A percentile compares a stretch with the other conserved stretches of the same genome.
Conservation (phyloP, 2,888 invertebrate species). For the Xylophagus ater region DNA sequence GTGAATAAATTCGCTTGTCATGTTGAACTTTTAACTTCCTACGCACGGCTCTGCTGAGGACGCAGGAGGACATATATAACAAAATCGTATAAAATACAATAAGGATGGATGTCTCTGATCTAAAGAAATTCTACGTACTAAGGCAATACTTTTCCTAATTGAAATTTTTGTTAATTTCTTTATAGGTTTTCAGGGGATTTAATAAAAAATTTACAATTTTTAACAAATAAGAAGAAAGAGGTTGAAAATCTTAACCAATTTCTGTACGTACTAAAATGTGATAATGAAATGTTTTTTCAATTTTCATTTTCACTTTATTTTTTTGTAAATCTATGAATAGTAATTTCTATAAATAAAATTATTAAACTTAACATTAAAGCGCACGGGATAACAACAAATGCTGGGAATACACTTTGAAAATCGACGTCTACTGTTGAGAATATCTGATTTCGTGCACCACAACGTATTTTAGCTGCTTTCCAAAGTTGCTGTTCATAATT, state of each 20-base stretch:
- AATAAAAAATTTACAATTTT: neutral
- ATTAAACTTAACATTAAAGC: neutral
- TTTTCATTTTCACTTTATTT: neutral
- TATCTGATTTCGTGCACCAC: neutral
- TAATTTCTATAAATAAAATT: neutral
- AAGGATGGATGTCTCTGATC: too few species aligned
- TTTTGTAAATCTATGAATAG: neutral
- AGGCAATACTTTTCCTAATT: too few species aligned
- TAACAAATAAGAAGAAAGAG: slow-evolving; percentile 1
- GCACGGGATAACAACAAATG: neutral
- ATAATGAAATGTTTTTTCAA: neutral
- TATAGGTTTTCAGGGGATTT: neutral
- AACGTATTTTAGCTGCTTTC: neutral
- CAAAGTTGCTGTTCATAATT: neutral
- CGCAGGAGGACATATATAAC: too few species aligned
- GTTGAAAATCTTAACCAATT: too few species aligned
- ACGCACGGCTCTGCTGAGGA: too few species aligned
- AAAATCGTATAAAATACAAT: too few species aligned
- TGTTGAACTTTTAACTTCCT: too few species aligned
- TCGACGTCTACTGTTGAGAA: neutral
- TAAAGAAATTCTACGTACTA: too few species aligned
- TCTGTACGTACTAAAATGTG: slow-evolving; percentile 8
- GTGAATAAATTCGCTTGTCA: too few species aligned
- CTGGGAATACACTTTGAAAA: neutral
- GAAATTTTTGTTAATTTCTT: neutral